Evolutionary conservation across 1,140 invertebrate genomes (phyloP).

Genomic region (Lanistes nyassanus): DNA sequence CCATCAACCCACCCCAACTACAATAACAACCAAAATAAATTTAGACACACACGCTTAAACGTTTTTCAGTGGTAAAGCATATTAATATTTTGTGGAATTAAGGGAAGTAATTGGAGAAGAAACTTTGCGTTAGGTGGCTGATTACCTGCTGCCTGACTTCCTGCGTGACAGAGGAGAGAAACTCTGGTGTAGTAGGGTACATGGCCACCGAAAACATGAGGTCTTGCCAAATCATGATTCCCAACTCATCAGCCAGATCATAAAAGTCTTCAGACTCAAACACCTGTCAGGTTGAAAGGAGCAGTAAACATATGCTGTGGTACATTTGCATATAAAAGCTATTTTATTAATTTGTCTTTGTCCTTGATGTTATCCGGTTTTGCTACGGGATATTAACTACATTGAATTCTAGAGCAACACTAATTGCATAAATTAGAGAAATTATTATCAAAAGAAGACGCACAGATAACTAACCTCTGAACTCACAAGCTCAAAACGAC

Average conservation of each 20-base stretch:
- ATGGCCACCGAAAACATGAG: constrained; percentile 98
- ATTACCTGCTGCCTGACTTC: constrained; percentile 85
- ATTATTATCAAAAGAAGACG: no score
- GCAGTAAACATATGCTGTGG: no score
- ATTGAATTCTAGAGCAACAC: no score
- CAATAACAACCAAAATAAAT: constrained; percentile 2
- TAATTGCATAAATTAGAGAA: no score
- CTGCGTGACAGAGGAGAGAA: constrained; percentile 77
- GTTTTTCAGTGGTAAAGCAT: neutral
- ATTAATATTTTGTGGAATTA: neutral
- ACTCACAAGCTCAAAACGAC: no score
- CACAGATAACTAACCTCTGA: no score
- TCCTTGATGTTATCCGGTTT: no score
- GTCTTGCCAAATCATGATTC: constrained; percentile 72
- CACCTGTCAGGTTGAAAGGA: constrained; percentile 68
- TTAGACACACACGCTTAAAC: neutral
- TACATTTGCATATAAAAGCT: no score
- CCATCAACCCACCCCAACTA: no score
- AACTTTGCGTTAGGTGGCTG: neutral
- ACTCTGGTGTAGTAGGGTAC: constrained; percentile 84
- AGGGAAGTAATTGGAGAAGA: no score
- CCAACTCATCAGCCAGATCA: constrained; percentile 72
- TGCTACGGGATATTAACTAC: no score
- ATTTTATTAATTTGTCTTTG: no score
- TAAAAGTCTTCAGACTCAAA: constrained; percentile 96